A percentile compares a stretch with the other conserved stretches of the same genome.
Evolutionary conservation across 1,140 invertebrate genomes (phyloP).

Genomic region (Hormaphis cornu): DNA sequence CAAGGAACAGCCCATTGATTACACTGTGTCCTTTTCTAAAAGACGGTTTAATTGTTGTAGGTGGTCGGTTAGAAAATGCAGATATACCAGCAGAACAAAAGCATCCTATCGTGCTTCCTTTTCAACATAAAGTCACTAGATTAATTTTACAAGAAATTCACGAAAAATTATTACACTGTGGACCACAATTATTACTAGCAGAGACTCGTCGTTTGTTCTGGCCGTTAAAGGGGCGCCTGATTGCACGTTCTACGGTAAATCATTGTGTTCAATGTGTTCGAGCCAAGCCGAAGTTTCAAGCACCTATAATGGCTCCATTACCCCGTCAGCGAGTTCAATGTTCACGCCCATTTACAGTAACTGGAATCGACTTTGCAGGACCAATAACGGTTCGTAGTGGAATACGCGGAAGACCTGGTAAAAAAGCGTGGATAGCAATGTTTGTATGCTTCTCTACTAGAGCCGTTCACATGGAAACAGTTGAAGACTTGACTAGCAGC

Average conservation of each 20-base stretch:
- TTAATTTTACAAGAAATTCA: constrained; percentile 1
- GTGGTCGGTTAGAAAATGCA: not conserved
- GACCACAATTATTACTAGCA: not conserved
- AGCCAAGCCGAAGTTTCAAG: not conserved
- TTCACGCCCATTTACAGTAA: not conserved
- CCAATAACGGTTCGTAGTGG: not conserved
- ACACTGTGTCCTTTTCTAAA: not conserved
- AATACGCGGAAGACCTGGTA: not conserved
- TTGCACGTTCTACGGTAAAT: not conserved
- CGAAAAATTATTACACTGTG: not conserved
- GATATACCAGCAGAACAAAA: not conserved
- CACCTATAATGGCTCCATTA: constrained; percentile 2
- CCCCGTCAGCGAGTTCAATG: not conserved
- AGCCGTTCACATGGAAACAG: not conserved
- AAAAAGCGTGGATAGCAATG: not conserved
- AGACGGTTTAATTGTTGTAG: not conserved
- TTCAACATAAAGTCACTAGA: not conserved
- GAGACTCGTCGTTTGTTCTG: not conserved
- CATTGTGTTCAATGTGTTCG: not conserved
- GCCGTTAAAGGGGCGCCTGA: not conserved
- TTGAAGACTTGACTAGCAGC: not conserved
- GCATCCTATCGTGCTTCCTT: not conserved
- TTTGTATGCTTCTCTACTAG: no score
- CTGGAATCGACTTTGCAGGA: constrained; percentile 4
- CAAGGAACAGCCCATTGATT: not conserved